These are phyloP conservation scores for Spatula versicolor DNA, from an alignment of 2,797 vertebrate genomes.

Conservation along the genomic window DNA sequence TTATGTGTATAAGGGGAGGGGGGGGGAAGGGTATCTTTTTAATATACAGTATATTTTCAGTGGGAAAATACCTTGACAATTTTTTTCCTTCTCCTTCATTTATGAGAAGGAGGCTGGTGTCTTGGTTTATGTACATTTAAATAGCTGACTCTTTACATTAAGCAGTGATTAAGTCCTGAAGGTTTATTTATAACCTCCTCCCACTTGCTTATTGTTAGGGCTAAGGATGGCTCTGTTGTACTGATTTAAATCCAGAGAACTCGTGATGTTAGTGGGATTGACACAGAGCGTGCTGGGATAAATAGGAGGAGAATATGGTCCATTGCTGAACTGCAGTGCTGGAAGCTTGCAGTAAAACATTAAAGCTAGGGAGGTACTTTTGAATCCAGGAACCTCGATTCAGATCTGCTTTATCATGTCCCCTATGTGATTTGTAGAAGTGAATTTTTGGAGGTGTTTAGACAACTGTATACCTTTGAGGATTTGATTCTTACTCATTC, in stretches of 20 bases:
- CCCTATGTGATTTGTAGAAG: background rate
- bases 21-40: background rate
- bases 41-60: background rate
- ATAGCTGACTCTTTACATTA: background rate
- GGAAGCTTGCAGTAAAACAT: background rate
- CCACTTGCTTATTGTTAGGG: background rate
- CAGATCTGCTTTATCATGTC: background rate
- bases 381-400: background rate
- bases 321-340: background rate
- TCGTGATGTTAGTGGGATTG: rapidly evolving
- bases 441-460: background rate
- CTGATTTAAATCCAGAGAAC: background rate
- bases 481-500: background rate
- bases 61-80: background rate
- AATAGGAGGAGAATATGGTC: background rate
- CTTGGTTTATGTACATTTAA: background rate
- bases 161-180: background rate
- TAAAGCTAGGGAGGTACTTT: background rate
- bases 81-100: background rate
- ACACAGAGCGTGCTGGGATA: background rate
- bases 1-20: background rate
- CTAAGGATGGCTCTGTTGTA: background rate
- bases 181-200: background rate
- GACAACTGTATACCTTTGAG: background rate
- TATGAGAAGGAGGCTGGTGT: background rate